Base-by-base conservation (phyloP, 92 coral and sea anemone genomes). In the Umimayanthus kanabou region DNA sequence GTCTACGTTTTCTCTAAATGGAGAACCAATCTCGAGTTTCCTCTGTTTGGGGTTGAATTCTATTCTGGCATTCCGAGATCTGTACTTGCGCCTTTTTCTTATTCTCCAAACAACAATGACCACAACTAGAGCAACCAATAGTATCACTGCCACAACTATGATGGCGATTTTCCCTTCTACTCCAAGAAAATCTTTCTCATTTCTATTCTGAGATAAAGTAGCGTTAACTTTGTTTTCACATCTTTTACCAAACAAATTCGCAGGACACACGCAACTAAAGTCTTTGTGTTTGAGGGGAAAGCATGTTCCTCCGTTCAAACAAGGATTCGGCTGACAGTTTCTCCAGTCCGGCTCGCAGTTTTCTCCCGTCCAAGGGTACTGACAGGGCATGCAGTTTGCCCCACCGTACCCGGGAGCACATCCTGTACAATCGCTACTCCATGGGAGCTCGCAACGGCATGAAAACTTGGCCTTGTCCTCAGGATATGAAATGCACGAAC, bases 361-460 rank as follows among this genome's bases (percentile, higher is more conserved):
- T 83, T 91, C 95, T 66, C 95, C 95, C 49, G 94, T 91, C 95
- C 89, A 82, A 39, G 94, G 95, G 84, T 91, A 93, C 73, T 61
- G 67, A 73, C 95, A 93, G 55, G 94, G 92, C 64, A 85, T 69
- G 71, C 95, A 93, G 26, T 89, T 80, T 67, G 42, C 85, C 37
- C 95, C 95, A 47, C 95, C 85, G 73, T 88, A 91, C 50, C 95
- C 95, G 49, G 94, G 91, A 55, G 92, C 95, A 40, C 95, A 93
- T 67, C 94, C 94, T 3, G 86, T 86, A 76, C 95, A 93, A 87
- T 93, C 87, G 28, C 95, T 89, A 16, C 95, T 85, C 95, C 95
- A 93, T 2, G 95, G 95, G 8, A 86, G 69, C 84, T 86, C 91
- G 64, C 95, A 93, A 45, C 94, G 88, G 58, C 95, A 93, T 20